Percentiles rank a stretch among this genome's conserved stretches.
Evolutionary conservation across 2,113 vertebrate species (phyloP).

Genomic region (Actinemys pallida): DNA sequence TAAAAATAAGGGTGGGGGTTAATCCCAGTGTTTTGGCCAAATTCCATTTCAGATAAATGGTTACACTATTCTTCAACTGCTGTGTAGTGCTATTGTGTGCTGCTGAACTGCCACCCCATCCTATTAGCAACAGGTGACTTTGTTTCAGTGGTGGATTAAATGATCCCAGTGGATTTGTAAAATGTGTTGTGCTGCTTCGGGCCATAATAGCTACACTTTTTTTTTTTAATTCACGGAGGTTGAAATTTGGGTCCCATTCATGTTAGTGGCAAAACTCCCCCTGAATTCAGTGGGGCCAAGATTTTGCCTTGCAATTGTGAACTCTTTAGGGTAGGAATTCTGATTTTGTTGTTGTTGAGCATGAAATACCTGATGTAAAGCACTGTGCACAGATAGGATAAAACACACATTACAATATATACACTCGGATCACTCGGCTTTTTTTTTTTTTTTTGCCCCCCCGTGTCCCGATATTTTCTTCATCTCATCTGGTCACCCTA

Average conservation of each 20-base stretch:
- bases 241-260: not conserved
- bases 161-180: no score
- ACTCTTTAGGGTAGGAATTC: not conserved
- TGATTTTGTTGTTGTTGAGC: accelerated
- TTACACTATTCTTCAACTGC: not conserved
- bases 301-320: accelerated
- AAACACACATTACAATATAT: no score
- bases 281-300: not conserved
- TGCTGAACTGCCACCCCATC: accelerated
- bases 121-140: accelerated
- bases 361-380: not conserved
- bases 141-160: not conserved
- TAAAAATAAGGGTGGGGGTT: not conserved
- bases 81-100: accelerated
- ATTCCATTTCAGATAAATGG: accelerated
- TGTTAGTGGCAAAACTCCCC: not conserved
- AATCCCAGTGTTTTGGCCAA: not conserved
- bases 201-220: no score
- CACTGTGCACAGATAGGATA: not conserved
- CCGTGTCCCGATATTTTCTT: no score
- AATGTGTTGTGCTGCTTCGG: no score
- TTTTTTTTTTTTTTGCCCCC: no score
- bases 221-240: no score
- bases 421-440: no score
- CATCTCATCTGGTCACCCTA: no score